Evolutionary conservation across 1,140 invertebrate genomes (phyloP).

Genomic region (Potamilus streckersoni): DNA sequence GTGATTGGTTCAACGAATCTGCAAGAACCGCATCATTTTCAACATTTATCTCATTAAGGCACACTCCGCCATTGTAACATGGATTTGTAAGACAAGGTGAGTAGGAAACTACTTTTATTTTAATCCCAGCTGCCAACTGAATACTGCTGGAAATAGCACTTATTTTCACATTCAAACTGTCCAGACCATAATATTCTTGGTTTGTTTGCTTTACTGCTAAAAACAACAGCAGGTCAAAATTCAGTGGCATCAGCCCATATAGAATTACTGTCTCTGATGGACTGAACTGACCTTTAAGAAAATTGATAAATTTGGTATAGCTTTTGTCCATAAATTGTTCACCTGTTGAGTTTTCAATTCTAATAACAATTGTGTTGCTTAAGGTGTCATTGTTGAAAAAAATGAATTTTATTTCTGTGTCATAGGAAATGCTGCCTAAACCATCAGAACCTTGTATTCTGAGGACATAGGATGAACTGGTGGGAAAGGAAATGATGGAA

Average conservation of each 20-base stretch:
- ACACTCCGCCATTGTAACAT: constrained; percentile 48
- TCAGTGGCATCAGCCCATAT: constrained; percentile 14
- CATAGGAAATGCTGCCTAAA: constrained; percentile 79
- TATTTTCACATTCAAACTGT: constrained; percentile 4
- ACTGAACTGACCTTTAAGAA: constrained; percentile 16
- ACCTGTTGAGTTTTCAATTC: constrained; percentile 21
- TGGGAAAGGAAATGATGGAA: constrained; percentile 66
- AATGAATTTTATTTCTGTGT: constrained; percentile 84
- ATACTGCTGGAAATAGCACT: constrained; percentile 8
- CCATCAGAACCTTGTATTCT: constrained; percentile 90
- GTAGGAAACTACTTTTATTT: constrained; percentile 33
- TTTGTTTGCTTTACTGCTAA: constrained; percentile 17
- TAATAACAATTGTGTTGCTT: constrained; percentile 78
- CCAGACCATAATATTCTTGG: constrained; percentile 9
- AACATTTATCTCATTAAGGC: constrained; percentile 73
- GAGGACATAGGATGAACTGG: constrained; percentile 72
- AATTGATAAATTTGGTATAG: constrained; percentile 21
- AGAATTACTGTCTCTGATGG: constrained; percentile 21
- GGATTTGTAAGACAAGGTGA: constrained; percentile 28
- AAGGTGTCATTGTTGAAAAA: constrained; percentile 84
- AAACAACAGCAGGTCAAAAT: constrained; percentile 25
- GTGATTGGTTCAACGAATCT: constrained; percentile 83
- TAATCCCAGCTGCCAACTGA: constrained; percentile 33
- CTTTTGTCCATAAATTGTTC: constrained; percentile 25
- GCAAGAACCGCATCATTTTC: constrained; percentile 78